Evolutionary conservation across 2,797 vertebrate species (phyloP).

Genomic region (Poecilia picta): DNA sequence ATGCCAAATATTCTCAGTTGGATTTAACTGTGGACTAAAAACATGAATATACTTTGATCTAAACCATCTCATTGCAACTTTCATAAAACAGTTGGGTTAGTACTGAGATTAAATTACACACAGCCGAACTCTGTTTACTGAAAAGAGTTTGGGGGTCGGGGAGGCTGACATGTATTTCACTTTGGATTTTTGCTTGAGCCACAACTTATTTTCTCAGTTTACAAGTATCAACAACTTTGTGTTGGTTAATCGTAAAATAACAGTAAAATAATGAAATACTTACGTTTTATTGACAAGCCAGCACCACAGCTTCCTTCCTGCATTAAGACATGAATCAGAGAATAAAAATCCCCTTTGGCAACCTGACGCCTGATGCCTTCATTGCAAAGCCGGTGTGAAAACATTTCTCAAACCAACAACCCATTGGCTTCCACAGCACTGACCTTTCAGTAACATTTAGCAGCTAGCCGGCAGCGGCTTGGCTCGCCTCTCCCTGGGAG

Average conservation of each 20-base stretch:
- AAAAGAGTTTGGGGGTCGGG: neutral
- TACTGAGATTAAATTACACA: neutral
- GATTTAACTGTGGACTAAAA: neutral
- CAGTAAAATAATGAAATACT: neutral
- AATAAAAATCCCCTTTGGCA: constrained; percentile 44
- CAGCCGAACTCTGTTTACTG: neutral
- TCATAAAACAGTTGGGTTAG: neutral
- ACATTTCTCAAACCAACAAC: constrained; percentile 50
- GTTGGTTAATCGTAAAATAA: neutral
- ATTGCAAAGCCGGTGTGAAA: constrained; percentile 50
- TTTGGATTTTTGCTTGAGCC: no score
- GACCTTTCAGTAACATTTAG: constrained; percentile 76
- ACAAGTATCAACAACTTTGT: neutral
- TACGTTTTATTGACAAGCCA: constrained; percentile 9
- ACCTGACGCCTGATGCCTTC: constrained; percentile 36
- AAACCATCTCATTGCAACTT: neutral
- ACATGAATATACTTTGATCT: neutral
- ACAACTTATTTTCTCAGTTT: neutral
- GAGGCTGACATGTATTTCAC: neutral
- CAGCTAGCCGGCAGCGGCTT: constrained; percentile 60
- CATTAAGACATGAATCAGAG: constrained; percentile 40
- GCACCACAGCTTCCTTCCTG: constrained; percentile 11
- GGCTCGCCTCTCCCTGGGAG: constrained; percentile 54
- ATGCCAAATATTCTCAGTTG: neutral
- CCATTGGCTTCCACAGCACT: constrained; percentile 49